These are phyloP conservation scores for Rhimphoctona megacephalus DNA, from an alignment of 2,888 invertebrate genomes.

Conservation along the genomic window DNA sequence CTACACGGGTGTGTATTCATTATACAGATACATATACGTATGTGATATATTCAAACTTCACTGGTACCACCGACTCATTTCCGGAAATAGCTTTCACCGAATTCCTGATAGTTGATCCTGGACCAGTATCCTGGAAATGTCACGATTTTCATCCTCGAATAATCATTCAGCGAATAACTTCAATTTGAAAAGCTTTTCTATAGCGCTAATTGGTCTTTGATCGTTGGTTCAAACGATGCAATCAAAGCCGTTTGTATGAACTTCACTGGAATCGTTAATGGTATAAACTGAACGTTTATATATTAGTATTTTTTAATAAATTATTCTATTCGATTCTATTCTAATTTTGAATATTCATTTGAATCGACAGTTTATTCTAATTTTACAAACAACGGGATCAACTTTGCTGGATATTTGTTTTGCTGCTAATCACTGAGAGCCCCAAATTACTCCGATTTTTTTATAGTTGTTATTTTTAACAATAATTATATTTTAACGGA, in stretches of 20 bases:
- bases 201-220: neutral
- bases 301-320: no score
- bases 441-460: no score
- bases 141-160: neutral
- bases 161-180: neutral
- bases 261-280: no score
- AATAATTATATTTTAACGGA: neutral
- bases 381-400: no score
- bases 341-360: no score
- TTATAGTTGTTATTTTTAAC: no score
- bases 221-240: neutral
- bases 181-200: neutral
- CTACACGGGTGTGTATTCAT: neutral
- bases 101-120: neutral
- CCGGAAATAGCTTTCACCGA: neutral
- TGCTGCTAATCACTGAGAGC: no score
- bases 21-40: neutral
- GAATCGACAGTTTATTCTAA: no score
- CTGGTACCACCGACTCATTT: constrained; percentile 1
- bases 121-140: neutral
- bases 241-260: neutral
- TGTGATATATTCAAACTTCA: neutral
- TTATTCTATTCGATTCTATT: no score
- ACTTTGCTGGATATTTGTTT: no score
- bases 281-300: no score